Conservation (phyloP, 2,797 vertebrate species). For the Scarus forsteni region DNA sequence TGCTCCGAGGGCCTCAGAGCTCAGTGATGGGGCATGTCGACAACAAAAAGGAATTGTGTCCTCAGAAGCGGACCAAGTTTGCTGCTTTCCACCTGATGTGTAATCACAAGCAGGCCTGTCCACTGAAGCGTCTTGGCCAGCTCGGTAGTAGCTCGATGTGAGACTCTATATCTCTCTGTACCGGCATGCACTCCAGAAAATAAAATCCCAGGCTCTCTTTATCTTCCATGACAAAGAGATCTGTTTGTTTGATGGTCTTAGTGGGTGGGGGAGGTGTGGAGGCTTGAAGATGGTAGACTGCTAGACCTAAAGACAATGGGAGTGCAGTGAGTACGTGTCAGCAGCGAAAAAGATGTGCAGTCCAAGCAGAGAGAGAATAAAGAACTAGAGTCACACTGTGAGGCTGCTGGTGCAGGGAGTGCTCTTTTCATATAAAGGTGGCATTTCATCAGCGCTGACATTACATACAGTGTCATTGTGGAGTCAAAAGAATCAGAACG, state of each 20-base stretch:
- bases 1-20: constrained; percentile 44
- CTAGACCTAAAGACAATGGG: constrained; percentile 30
- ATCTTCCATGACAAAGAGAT: constrained; percentile 56
- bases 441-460: constrained; percentile 27
- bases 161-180: constrained; percentile 32
- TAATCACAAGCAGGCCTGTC: constrained; percentile 51
- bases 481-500: constrained; percentile 22
- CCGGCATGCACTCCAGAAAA: constrained; percentile 16
- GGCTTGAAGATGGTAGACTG: constrained; percentile 41
- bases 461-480: constrained; percentile 22
- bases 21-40: constrained; percentile 53
- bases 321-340: constrained; percentile 42
- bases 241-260: constrained; percentile 57
- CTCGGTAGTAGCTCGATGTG: constrained; percentile 9
- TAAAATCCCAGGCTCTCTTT: constrained; percentile 37
- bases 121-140: constrained; percentile 20
- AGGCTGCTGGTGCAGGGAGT: constrained; percentile 8
- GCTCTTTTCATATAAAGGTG: constrained; percentile 17
- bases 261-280: constrained; percentile 28
- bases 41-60: constrained; percentile 55
- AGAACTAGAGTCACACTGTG: constrained; percentile 8
- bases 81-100: constrained; percentile 43
- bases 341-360: constrained; percentile 42
- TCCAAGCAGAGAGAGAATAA: constrained; percentile 10
- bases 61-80: constrained; percentile 45